These are phyloP conservation scores for Andrena flavipes DNA, from an alignment of 2,888 invertebrate genomes.

Conservation along the genomic window DNA sequence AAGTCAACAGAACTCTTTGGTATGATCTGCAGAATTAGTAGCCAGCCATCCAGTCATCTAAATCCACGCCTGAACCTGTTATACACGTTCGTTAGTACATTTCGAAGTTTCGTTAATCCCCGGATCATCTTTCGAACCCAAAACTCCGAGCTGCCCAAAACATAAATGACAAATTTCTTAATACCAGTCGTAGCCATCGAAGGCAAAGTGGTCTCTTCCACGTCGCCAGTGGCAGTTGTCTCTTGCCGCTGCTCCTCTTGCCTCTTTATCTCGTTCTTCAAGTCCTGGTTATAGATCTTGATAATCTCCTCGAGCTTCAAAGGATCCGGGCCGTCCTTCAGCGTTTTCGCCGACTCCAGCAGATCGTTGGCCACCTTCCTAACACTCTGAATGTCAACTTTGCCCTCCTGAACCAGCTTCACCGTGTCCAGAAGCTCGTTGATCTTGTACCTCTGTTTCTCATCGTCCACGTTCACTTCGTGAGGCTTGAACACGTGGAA, in stretches of 20 bases:
- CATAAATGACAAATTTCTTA: constrained; percentile 78
- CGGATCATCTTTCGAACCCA: constrained; percentile 75
- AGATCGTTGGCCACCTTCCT: constrained; percentile 77
- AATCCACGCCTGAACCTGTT: constrained; percentile 65
- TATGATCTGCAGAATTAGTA: constrained; percentile 4
- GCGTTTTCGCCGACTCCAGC: constrained; percentile 74
- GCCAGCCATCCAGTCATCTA: constrained; percentile 44
- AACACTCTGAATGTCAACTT: constrained; percentile 75
- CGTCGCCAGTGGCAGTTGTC: constrained; percentile 28
- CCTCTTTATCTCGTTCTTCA: constrained; percentile 83
- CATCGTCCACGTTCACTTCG: constrained; percentile 73
- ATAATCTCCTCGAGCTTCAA: constrained; percentile 81
- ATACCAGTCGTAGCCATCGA: constrained; percentile 77
- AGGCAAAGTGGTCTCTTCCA: constrained; percentile 11
- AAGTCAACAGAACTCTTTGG: neutral
- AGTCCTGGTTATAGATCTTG: constrained; percentile 77
- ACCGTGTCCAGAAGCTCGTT: constrained; percentile 83
- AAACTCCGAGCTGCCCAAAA: constrained; percentile 74
- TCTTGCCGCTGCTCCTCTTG: constrained; percentile 70
- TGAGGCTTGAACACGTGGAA: constrained; percentile 84
- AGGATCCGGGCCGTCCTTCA: constrained; percentile 81
- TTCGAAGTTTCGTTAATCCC: constrained; percentile 74
- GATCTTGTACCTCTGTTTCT: constrained; percentile 85
- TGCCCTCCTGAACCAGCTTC: constrained; percentile 81
- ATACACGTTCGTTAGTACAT: constrained; percentile 71